Percentiles rank a stretch among this genome's conserved stretches.
Evolutionary conservation across 2,113 vertebrate species (phyloP).

Genomic region (Pleuronectes platessa): DNA sequence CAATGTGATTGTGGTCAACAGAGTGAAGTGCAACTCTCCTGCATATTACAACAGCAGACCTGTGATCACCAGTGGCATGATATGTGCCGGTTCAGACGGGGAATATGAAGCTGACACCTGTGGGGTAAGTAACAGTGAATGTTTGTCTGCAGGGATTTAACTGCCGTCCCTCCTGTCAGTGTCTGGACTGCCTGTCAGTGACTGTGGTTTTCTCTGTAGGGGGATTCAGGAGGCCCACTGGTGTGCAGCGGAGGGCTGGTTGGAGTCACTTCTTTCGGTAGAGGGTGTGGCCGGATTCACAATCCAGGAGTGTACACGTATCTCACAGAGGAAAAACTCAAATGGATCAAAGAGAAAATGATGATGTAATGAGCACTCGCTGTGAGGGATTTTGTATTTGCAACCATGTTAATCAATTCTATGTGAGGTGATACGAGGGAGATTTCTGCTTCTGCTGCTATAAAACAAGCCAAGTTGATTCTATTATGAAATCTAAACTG

Average conservation of each 20-base stretch:
- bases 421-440: background rate
- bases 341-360: slow-evolving; percentile 67
- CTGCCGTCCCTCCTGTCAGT: background rate
- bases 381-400: background rate
- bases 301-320: slow-evolving; percentile 73
- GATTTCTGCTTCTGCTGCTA: background rate
- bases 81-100: slow-evolving; percentile 72
- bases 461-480: background rate
- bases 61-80: slow-evolving; percentile 66
- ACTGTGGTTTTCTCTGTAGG: slow-evolving; percentile 48
- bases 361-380: background rate
- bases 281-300: slow-evolving; percentile 13
- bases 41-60: slow-evolving; percentile 49
- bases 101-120: slow-evolving; percentile 42
- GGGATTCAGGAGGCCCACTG: slow-evolving; percentile 80
- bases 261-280: slow-evolving; percentile 73
- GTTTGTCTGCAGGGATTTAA: background rate
- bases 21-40: slow-evolving; percentile 64
- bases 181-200: background rate
- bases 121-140: slow-evolving; percentile 28
- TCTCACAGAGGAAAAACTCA: slow-evolving; percentile 51
- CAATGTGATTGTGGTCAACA: slow-evolving; percentile 72
- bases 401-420: background rate
- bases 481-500: too few relatives aligned
- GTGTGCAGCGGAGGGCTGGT: slow-evolving; percentile 52